These are phyloP conservation scores for Prunella himalayana DNA, from an alignment of 2,113 vertebrate species.

Conservation along the genomic window DNA sequence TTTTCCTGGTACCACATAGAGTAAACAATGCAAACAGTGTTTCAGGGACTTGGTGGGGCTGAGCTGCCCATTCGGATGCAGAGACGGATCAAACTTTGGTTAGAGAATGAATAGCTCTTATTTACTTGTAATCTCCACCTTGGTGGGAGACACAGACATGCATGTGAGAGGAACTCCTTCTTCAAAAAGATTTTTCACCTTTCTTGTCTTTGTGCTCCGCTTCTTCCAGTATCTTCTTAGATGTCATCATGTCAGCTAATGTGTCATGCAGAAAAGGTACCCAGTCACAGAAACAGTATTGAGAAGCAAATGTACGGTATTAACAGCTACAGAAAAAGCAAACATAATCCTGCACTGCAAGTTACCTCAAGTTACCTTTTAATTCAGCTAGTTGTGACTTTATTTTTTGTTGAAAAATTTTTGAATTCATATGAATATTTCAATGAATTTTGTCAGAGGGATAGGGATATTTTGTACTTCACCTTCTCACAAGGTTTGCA, in stretches of 20 bases:
- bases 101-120: not conserved
- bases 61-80: not conserved
- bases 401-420: not conserved
- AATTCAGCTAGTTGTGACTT: not conserved
- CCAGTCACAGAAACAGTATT: not conserved
- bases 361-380: not conserved
- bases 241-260: not conserved
- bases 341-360: not conserved
- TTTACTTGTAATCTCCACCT: not conserved
- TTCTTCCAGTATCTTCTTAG: not conserved
- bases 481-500: not conserved
- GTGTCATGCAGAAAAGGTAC: not conserved
- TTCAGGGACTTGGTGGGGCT: not conserved
- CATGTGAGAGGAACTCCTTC: not conserved
- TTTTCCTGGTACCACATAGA: not conserved
- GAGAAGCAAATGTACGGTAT: not conserved
- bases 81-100: not conserved
- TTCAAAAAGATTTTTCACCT: not conserved
- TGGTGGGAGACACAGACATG: not conserved
- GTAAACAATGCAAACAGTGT: conserved; percentile 51
- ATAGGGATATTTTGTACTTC: not conserved
- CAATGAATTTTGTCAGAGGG: not conserved
- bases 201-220: not conserved
- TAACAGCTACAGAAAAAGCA: not conserved
- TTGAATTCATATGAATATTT: not conserved